Conservation (phyloP, 1,140 invertebrate species). For the Dendrolimus kikuchii region DNA sequence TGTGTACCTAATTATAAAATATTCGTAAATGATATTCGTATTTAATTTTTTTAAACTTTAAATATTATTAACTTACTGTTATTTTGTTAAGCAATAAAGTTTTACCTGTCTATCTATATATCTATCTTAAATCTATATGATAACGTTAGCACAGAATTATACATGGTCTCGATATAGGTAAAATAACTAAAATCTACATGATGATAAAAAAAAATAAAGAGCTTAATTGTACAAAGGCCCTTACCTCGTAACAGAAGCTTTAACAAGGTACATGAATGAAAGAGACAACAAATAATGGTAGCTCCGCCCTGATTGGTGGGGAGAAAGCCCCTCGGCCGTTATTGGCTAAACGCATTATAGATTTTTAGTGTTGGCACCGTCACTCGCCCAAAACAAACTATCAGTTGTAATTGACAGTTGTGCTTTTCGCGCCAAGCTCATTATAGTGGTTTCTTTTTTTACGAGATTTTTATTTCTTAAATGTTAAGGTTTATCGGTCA, state of each 20-base stretch:
- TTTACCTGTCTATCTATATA: too few species aligned
- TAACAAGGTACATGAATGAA: conserved; percentile 48
- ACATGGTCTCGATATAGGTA: too few species aligned
- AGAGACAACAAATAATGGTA: conserved; percentile 27
- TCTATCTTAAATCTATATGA: too few species aligned
- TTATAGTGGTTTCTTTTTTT: conserved; percentile 12
- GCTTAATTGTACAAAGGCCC: conserved; percentile 26
- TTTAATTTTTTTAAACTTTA: too few species aligned
- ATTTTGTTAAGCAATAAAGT: too few species aligned
- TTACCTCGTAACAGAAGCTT: conserved; percentile 34
- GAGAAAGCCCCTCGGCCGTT: conserved; percentile 33
- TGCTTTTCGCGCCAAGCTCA: conserved; percentile 32
- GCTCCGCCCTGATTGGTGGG: conserved; percentile 52
- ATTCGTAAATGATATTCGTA: too few species aligned
- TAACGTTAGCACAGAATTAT: too few species aligned
- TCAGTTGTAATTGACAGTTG: conserved; percentile 37
- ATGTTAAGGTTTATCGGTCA: too few species aligned
- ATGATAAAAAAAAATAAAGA: conserved; percentile 6
- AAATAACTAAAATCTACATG: neutral
- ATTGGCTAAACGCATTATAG: conserved; percentile 59
- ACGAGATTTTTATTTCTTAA: too few species aligned
- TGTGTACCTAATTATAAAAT: too few species aligned
- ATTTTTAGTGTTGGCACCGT: conserved; percentile 52
- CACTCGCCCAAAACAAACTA: conserved; percentile 28
- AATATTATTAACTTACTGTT: too few species aligned